These are phyloP conservation scores for Nasonia oneida DNA, from an alignment of 2,888 invertebrate species.

Conservation along the genomic window DNA sequence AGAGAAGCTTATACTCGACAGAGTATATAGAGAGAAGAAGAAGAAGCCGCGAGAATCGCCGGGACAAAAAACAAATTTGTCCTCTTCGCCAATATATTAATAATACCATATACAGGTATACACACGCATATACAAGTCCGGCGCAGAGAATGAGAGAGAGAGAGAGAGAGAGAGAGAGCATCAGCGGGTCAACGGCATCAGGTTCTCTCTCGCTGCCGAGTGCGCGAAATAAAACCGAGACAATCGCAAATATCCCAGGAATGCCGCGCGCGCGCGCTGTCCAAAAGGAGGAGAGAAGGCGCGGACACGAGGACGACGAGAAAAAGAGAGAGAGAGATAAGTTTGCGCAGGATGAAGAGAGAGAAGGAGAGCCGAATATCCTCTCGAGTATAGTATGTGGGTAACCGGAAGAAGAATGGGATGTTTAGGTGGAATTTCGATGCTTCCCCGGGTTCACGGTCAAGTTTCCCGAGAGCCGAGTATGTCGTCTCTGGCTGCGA, in stretches of 20 bases:
- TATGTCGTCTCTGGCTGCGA: background rate
- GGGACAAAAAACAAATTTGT: background rate
- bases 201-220: background rate
- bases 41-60: background rate
- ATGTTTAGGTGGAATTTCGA: background rate
- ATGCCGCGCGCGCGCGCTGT: slow-evolving; percentile 41
- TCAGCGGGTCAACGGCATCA: background rate
- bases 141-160: too few relatives aligned
- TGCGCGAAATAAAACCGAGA: slow-evolving; percentile 57
- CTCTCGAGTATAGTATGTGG: background rate
- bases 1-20: background rate
- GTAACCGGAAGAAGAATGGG: background rate
- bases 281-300: slow-evolving; percentile 51
- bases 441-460: slow-evolving; percentile 30
- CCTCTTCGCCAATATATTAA: background rate
- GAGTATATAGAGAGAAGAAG: background rate
- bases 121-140: background rate
- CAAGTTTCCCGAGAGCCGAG: slow-evolving; percentile 19
- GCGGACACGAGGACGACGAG: background rate
- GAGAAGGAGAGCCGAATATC: slow-evolving; percentile 11
- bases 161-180: too few relatives aligned
- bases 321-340: background rate
- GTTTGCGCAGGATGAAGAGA: background rate
- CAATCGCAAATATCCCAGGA: slow-evolving; percentile 59
- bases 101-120: background rate